Base-by-base conservation (phyloP, 2,797 vertebrate genomes). In the Bucorvus abyssinicus region DNA sequence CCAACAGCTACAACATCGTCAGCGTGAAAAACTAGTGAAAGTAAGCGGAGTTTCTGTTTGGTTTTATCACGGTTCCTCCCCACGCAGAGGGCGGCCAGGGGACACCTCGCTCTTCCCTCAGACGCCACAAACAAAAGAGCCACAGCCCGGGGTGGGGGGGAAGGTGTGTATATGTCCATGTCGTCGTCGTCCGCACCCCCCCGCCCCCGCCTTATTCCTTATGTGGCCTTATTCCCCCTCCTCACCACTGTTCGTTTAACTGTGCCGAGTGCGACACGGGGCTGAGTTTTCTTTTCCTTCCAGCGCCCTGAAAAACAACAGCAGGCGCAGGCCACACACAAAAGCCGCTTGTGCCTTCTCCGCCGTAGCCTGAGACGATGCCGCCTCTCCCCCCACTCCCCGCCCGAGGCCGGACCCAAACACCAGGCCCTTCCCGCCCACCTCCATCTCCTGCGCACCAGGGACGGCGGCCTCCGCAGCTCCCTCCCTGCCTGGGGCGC, bases 91-190 rank as follows among this genome's bases (percentile, higher is more conserved):
- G 67, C 87, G 59, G 56, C 69, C 49, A 14, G 36, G 36, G 73
- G 74, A 70, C 75, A 87, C 67, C 75, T 44, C 82, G 14, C 79
- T 87, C 63, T 87, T 53, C 83, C 80, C 59, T 75, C 56, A 71
- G 55, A 80, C 95, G 12, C 63, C 32, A 71, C 65, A 90, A 57
- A 96, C 96, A 96, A 95, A 94, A 90, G 94, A 80, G 55, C 49
- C 79, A 74, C 69, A 85, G 24, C 10, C 24, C 20, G 19, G 55
- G 24, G 47, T 5, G 18, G 47, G 47, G 19, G 47, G 47, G 18
- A 22, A 21, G 45, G 44, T 45, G 44, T 16, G 12, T 45, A 13
- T 47, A 9, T 8, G 10, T 40, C 38, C 38, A 9, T 40, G 38
- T 40, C 38, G 9, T 40, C 38, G 38, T n/a, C n/a, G n/a, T n/a